phyloP scores from a whole-genome alignment of 1,140 invertebrate genomes.

The Lanistes nyassanus region DNA sequence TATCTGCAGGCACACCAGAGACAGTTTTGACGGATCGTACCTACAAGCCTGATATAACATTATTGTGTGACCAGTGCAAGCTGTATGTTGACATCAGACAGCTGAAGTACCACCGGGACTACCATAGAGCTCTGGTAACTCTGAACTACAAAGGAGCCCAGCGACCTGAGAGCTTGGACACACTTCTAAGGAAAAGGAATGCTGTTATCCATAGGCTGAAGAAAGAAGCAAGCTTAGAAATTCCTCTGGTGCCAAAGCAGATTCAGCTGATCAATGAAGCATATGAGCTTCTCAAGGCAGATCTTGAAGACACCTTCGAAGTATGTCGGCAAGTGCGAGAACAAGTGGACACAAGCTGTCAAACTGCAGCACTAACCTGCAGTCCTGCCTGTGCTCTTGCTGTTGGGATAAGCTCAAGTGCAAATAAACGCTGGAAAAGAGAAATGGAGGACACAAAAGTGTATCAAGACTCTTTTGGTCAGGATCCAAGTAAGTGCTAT shows the following conservation, averaged over 20 bases:
- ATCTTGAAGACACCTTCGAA: constrained; percentile 50
- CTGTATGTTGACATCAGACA: constrained; percentile 45
- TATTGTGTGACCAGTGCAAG: constrained; percentile 57
- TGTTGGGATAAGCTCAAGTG: constrained; percentile 56
- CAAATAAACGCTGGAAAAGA: constrained; percentile 59
- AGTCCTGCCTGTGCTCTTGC: constrained; percentile 54
- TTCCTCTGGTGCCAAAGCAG: constrained; percentile 42
- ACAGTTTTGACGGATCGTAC: constrained; percentile 50
- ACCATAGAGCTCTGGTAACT: constrained; percentile 49
- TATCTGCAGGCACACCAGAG: constrained; percentile 56
- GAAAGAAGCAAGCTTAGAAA: constrained; percentile 32
- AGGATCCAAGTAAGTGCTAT: constrained; percentile 61
- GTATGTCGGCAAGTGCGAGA: constrained; percentile 39
- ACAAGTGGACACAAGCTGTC: constrained; percentile 43
- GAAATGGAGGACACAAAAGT: constrained; percentile 62
- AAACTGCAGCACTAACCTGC: constrained; percentile 51
- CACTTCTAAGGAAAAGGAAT: constrained; percentile 49
- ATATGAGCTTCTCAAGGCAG: constrained; percentile 60
- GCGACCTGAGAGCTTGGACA: constrained; percentile 36
- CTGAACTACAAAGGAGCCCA: constrained; percentile 44
- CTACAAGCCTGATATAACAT: constrained; percentile 52
- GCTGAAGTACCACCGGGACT: constrained; percentile 52
- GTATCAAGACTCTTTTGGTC: constrained; percentile 64
- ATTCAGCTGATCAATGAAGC: constrained; percentile 59
- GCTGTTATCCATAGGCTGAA: constrained; percentile 47